phyloP scores from a whole-genome alignment of 2,113 vertebrate species.

The Tonatia bakeri region DNA sequence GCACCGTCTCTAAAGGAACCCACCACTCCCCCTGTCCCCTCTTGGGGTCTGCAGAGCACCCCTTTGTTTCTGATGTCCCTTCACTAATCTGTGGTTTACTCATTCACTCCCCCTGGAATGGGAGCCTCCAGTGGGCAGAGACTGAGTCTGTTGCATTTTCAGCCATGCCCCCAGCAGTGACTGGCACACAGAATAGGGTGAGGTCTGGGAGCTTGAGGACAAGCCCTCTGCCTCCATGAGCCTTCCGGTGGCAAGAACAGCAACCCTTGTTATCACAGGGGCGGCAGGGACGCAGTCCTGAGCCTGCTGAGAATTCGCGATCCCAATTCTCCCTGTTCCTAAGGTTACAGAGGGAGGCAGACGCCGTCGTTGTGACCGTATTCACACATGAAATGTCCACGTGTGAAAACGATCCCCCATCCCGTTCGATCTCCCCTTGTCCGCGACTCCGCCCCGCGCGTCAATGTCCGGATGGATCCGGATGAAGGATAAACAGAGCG shows the following conservation, averaged over 20 bases:
- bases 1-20: neutral
- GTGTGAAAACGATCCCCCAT: neutral
- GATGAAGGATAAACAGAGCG: neutral
- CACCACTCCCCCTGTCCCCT: neutral
- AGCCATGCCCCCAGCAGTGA: neutral
- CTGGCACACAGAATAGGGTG: neutral
- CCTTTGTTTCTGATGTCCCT: neutral
- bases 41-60: neutral
- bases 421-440: neutral
- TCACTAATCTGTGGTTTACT: neutral
- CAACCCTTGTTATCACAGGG: neutral
- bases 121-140: neutral
- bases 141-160: neutral
- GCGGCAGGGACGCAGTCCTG: neutral
- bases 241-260: no score
- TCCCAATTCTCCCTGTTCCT: neutral
- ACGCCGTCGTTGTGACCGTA: neutral
- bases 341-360: neutral
- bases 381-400: neutral
- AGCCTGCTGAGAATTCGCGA: neutral
- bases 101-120: neutral
- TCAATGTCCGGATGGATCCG: neutral
- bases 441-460: accelerated
- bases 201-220: neutral
- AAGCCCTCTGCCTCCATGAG: accelerated